Evolutionary conservation across 2,888 invertebrate genomes (phyloP).

Genomic region (Chydorus sphaericus): DNA sequence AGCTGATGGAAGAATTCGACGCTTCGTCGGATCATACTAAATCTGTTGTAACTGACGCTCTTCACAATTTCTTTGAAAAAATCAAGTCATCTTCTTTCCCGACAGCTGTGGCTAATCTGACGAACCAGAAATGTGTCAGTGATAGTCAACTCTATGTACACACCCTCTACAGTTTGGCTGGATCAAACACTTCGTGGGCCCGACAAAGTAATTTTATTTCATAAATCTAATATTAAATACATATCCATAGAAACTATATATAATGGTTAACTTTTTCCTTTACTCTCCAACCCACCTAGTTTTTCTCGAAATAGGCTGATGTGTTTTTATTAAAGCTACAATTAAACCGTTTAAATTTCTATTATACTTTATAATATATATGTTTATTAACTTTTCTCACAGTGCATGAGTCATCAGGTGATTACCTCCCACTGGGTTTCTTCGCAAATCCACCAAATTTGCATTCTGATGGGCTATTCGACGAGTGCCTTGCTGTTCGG

Average conservation of each 20-base stretch:
- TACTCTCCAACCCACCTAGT: too few relatives aligned
- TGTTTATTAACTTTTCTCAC: too few relatives aligned
- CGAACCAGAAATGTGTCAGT: not conserved
- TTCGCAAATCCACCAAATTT: not conserved
- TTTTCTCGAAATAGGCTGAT: not conserved
- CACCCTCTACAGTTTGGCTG: not conserved
- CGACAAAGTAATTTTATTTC: not conserved
- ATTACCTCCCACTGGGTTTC: not conserved
- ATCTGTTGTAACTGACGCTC: too few relatives aligned
- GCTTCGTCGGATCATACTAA: too few relatives aligned
- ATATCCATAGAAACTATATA: too few relatives aligned
- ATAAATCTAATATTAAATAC: too few relatives aligned
- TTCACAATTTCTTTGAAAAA: not conserved
- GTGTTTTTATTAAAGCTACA: not conserved
- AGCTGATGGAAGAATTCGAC: too few relatives aligned
- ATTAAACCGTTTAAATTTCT: too few relatives aligned
- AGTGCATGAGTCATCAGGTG: not conserved
- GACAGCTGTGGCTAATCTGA: not conserved
- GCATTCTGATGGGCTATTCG: constrained; percentile 1
- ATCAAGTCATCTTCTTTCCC: not conserved
- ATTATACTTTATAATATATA: too few relatives aligned
- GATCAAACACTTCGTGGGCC: not conserved
- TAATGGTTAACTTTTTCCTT: too few relatives aligned
- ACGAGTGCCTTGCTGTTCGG: constrained; percentile 4
- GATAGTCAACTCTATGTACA: not conserved